Conservation (phyloP, 37 sponge, comb jelly and placozoan genomes). For the Haliclona indistincta region DNA sequence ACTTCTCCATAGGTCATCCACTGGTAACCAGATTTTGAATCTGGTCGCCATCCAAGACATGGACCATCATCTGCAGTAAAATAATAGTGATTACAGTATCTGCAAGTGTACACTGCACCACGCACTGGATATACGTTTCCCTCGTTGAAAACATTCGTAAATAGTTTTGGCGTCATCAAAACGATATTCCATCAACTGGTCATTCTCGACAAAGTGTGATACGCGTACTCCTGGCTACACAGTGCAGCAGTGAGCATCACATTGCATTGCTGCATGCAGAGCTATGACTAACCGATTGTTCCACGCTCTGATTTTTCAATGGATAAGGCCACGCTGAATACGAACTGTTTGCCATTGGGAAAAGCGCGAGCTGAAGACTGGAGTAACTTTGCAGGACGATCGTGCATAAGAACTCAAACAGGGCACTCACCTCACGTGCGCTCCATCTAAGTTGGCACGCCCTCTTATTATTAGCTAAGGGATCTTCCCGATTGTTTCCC, state of each 20-base stretch:
- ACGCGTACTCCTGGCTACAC: constrained; percentile 38
- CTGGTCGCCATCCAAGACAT: constrained; percentile 73
- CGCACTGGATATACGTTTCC: constrained; percentile 67
- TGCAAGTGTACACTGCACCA: too few relatives aligned
- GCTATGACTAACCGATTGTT: constrained; percentile 74
- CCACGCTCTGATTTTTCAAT: constrained; percentile 65
- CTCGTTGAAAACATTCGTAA: constrained; percentile 80
- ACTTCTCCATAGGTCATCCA: constrained; percentile 78
- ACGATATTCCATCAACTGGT: constrained; percentile 30
- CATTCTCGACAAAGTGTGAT: constrained; percentile 46
- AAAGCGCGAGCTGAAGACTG: too few relatives aligned
- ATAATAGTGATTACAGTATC: too few relatives aligned
- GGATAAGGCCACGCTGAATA: too few relatives aligned
- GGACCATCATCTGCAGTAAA: constrained; percentile 71
- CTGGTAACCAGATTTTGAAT: constrained; percentile 54
- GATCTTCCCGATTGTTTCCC: too few relatives aligned
- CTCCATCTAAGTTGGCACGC: too few relatives aligned
- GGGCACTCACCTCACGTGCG: too few relatives aligned
- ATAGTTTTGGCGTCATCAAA: constrained; percentile 79
- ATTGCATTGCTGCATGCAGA: too few relatives aligned
- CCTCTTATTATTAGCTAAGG: too few relatives aligned
- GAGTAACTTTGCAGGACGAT: too few relatives aligned
- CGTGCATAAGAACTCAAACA: too few relatives aligned
- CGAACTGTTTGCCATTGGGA: too few relatives aligned
- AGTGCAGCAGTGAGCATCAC: neutral